A percentile compares a stretch with the other conserved stretches of the same genome.
These are phyloP conservation scores for Archocentrus centrarchus DNA, from an alignment of 2,113 vertebrate species.

Conservation along the genomic window DNA sequence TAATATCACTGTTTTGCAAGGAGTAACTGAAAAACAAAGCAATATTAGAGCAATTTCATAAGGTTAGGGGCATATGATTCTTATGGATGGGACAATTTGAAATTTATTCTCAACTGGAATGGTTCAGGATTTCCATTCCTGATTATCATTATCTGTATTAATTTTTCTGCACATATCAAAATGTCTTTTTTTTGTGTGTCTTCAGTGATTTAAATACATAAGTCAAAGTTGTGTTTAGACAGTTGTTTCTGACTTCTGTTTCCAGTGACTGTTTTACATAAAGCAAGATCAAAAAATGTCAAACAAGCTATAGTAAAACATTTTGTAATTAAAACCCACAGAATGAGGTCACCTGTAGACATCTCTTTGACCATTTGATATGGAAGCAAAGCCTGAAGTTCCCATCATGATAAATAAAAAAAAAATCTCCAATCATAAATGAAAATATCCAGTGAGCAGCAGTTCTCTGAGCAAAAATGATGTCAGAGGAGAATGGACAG, in stretches of 20 bases:
- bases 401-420: neutral
- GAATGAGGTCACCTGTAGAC: neutral
- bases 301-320: fast-evolving
- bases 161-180: neutral
- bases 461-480: neutral
- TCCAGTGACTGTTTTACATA: neutral
- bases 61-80: neutral
- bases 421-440: neutral
- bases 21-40: neutral
- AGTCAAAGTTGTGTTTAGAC: neutral
- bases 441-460: neutral
- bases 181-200: neutral
- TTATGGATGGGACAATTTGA: neutral
- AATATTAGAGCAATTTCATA: neutral
- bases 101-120: neutral
- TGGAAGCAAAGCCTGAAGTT: neutral
- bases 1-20: neutral
- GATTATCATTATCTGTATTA: neutral
- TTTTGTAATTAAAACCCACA: neutral
- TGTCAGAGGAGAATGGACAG: neutral
- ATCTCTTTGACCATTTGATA: neutral
- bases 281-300: neutral
- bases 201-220: neutral
- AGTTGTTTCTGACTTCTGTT: neutral
- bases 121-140: neutral